phyloP scores from a whole-genome alignment of 2,888 invertebrate species.

The Caradrina kadenii region DNA sequence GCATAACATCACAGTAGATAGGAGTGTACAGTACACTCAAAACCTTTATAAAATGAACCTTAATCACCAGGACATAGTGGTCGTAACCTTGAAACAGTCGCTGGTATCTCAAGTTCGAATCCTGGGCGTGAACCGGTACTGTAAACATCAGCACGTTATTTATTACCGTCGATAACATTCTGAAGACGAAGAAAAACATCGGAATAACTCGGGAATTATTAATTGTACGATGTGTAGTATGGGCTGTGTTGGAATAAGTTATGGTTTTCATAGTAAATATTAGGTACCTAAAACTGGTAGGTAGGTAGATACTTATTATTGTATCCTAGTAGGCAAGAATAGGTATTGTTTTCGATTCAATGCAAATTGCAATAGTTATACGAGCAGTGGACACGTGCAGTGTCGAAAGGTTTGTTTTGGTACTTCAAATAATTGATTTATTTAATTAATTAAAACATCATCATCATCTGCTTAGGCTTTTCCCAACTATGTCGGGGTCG shows the following conservation, averaged over 20 bases:
- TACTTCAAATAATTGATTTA: too few species aligned
- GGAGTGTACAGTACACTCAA: not conserved
- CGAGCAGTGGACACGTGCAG: too few species aligned
- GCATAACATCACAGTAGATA: too few species aligned
- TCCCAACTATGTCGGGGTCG: too few species aligned
- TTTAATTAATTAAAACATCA: too few species aligned
- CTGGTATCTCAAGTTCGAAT: constrained; percentile 43
- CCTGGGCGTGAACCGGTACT: constrained; percentile 45
- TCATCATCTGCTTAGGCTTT: too few species aligned
- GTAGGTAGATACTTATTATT: too few species aligned
- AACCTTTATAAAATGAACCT: not conserved
- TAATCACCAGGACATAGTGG: not conserved
- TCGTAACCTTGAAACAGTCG: constrained; percentile 40
- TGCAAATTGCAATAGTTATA: too few species aligned
- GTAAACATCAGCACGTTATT: constrained; percentile 46
- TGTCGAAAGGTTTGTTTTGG: too few species aligned
- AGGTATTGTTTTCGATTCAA: too few species aligned
- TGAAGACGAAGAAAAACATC: constrained; percentile 43
- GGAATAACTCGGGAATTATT: constrained; percentile 1
- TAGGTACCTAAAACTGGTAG: too few species aligned
- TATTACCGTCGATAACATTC: constrained; percentile 29
- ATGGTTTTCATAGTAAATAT: not conserved
- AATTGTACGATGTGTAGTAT: constrained; percentile 10
- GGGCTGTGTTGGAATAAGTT: not conserved
- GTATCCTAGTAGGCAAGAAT: too few species aligned